Evolutionary conservation across 2,113 vertebrate species (phyloP).

Genomic region (Macheiramphus alcinus): DNA sequence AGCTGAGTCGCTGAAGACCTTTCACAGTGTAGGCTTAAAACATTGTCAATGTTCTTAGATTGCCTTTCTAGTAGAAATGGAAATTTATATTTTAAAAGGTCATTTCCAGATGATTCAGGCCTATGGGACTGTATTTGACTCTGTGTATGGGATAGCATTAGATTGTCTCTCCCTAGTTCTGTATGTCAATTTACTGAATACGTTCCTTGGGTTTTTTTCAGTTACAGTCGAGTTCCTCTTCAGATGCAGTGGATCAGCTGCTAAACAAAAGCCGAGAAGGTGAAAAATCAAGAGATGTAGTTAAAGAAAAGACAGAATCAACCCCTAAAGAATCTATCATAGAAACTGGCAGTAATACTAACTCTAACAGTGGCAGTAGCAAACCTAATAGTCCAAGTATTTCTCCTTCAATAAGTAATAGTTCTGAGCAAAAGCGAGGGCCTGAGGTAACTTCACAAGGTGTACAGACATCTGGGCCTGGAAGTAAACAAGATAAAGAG

Average conservation of each 20-base stretch:
- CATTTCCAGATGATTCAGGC: background rate
- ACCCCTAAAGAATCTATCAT: conserved; percentile 72
- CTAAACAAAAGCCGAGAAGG: conserved; percentile 87
- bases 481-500: conserved; percentile 85
- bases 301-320: conserved; percentile 85
- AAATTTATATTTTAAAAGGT: background rate
- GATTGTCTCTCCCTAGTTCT: background rate
- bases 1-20: background rate
- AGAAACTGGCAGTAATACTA: conserved; percentile 75
- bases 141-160: background rate
- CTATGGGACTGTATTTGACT: background rate
- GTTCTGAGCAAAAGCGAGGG: conserved; percentile 85
- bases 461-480: conserved; percentile 88
- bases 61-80: background rate
- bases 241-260: conserved; percentile 88
- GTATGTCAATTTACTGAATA: background rate
- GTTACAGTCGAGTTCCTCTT: conserved; percentile 92
- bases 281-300: conserved; percentile 89
- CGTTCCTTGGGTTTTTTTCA: conserved; percentile 59
- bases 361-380: conserved; percentile 78
- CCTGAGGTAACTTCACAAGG: conserved; percentile 95
- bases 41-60: background rate
- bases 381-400: conserved; percentile 88
- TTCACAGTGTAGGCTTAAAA: background rate
- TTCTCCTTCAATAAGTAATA: conserved; percentile 79